These are phyloP conservation scores for Cheumatopsyche charites DNA, from an alignment of 1,140 invertebrate genomes.

Conservation along the genomic window DNA sequence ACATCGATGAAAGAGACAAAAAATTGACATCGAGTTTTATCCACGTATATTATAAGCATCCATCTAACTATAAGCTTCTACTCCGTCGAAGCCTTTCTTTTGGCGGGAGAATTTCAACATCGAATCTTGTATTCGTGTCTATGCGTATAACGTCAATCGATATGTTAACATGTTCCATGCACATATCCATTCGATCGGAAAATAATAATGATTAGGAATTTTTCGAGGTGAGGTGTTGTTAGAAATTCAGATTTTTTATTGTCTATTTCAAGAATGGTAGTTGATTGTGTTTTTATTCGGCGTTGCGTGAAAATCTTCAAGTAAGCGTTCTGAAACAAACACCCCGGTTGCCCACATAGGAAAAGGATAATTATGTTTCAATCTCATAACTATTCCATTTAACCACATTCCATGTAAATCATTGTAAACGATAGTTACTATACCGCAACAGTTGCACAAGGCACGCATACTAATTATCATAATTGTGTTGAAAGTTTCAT, in stretches of 20 bases:
- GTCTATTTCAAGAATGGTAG: too few species aligned
- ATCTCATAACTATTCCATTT: neutral
- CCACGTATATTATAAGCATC: neutral
- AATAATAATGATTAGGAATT: too few species aligned
- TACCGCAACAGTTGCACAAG: conserved; percentile 8
- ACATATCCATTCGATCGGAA: too few species aligned
- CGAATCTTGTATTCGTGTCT: neutral
- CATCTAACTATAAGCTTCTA: neutral
- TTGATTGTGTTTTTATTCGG: too few species aligned
- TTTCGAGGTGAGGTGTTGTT: too few species aligned
- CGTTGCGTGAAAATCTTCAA: too few species aligned
- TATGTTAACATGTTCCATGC: too few species aligned
- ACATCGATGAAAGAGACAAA: neutral
- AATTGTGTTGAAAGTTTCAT: neutral
- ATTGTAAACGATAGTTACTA: conserved; percentile 4
- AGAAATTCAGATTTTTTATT: too few species aligned
- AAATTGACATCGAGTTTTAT: neutral
- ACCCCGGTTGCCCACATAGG: conserved; percentile 8
- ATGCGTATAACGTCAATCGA: neutral
- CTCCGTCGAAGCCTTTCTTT: conserved; percentile 17
- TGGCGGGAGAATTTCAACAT: conserved; percentile 14
- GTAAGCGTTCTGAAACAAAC: neutral
- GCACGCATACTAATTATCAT: neutral
- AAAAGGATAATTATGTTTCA: conserved; percentile 27
- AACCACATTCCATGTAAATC: conserved; percentile 35